Evolutionary conservation across 2,888 invertebrate species (phyloP).

Genomic region (Furcula furcula): DNA sequence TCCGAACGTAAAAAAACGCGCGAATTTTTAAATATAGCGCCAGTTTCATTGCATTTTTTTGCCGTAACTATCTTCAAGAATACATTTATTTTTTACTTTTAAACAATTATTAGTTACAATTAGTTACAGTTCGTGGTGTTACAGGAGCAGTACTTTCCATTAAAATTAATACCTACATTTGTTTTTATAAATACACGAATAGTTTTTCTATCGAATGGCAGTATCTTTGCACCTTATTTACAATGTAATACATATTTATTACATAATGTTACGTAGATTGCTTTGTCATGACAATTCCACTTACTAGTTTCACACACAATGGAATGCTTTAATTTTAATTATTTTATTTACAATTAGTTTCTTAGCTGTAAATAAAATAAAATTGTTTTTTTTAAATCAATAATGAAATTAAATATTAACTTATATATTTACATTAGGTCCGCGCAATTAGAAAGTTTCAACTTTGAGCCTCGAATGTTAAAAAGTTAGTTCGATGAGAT

Average conservation of each 20-base stretch:
- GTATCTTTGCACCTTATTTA: slow-evolving; percentile 54
- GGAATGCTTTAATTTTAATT: slow-evolving; percentile 62
- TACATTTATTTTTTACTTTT: slow-evolving; percentile 5
- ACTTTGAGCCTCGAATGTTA: slow-evolving; percentile 27
- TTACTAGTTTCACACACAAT: slow-evolving; percentile 48
- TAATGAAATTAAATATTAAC: slow-evolving; percentile 31
- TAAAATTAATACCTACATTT: slow-evolving; percentile 33
- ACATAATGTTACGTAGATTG: slow-evolving; percentile 27
- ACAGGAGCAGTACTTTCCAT: slow-evolving; percentile 48
- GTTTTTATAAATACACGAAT: slow-evolving; percentile 17
- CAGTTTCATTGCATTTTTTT: too few species aligned
- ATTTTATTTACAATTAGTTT: slow-evolving; percentile 44
- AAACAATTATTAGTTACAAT: slow-evolving; percentile 24
- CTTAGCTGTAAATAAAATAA: slow-evolving; percentile 33
- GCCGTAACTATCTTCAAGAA: slow-evolving; percentile 26
- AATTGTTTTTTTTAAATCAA: slow-evolving; percentile 9
- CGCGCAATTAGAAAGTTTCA: slow-evolving; percentile 26
- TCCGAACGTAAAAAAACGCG: too few species aligned
- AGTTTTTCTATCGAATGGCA: slow-evolving; percentile 44
- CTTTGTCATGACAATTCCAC: slow-evolving; percentile 52
- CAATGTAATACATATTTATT: slow-evolving; percentile 41
- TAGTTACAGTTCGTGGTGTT: slow-evolving; percentile 50
- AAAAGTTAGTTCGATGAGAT: slow-evolving; percentile 26
- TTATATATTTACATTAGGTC: slow-evolving; percentile 36
- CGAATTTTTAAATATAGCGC: too few species aligned